Evolutionary conservation across 2,888 invertebrate species (phyloP).

Genomic region (Magallana nippona): DNA sequence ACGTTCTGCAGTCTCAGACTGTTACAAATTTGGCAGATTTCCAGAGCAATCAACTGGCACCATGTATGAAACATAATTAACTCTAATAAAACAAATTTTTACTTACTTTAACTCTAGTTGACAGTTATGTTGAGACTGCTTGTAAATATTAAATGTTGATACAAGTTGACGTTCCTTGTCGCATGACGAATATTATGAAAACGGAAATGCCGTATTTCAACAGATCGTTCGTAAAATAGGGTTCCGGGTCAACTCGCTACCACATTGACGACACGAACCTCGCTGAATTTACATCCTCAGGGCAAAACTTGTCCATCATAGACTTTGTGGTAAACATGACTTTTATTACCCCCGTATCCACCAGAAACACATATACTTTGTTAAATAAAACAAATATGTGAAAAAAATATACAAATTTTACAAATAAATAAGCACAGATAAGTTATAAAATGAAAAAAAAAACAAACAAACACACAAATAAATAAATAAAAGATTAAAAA

Average conservation of each 20-base stretch:
- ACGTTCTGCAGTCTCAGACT: no score
- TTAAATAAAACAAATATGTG: no score
- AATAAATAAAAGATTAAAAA: no score
- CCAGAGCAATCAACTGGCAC: background rate
- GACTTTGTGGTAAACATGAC: background rate
- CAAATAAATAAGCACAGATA: no score
- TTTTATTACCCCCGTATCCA: background rate
- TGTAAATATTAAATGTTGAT: background rate
- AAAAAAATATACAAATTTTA: no score
- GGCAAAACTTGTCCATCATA: no score
- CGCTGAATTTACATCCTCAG: no score
- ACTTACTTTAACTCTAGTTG: background rate
- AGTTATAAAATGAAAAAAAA: no score
- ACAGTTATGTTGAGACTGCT: background rate
- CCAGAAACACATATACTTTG: no score
- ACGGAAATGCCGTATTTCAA: background rate
- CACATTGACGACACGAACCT: no score
- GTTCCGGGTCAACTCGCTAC: background rate
- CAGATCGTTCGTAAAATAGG: constrained; percentile 22
- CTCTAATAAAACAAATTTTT: background rate
- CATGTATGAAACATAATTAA: background rate
- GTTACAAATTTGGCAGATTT: background rate
- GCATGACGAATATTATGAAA: background rate
- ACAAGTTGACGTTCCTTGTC: constrained; percentile 8
- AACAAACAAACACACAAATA: no score